Base-by-base conservation (phyloP, 2,888 invertebrate species). In the Rhamphomyia laevipes region DNA sequence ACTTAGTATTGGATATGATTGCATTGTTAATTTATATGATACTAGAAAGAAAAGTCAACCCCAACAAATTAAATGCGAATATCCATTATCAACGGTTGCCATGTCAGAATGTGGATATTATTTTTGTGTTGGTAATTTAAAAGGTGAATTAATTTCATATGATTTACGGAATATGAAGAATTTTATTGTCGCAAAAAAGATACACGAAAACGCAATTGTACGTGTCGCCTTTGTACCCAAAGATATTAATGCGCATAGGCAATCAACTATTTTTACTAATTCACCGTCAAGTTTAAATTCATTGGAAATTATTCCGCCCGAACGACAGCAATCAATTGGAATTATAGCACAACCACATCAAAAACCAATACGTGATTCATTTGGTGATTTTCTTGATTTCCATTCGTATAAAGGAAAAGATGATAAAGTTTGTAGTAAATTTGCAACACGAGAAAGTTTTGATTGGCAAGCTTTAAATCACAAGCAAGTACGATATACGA, bases 1-100 rank as follows among this genome's bases (percentile, higher is more conserved):
- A 43, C 55, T 69, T 38, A 67, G 63, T 49, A 68, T 65, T n/a
- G 70, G 70, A 2, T 70, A 64, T 46, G 70, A 70, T 52, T 66
- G 65, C 49, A 55, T 61, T 11, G 62, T 70, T 6, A 70, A 70
- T 51, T 61, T 70, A 16, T 69, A 67, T 42, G 70, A 70, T 55
- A 63, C 61, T 5, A 59, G 70, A 2, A 63, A 63, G 17, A 64
- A 64, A 45, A 56, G 58, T 2, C 61, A 61, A 48, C 59, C 64
- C 0, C 51, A 60, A 1, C 57, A 65, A 30, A 52, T 68, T 16
- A 50, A 55, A 11, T 56, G 49, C 17, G 60, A 62, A 45, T 64
- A 65, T 57, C 69, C 70, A 0, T 45, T 70, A 9, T 68, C 68
- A 0, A 61, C 68, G 3, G 63, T 65, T 30, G 60, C 65, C 1